Evolutionary conservation across 1,140 invertebrate species (phyloP).

Genomic region (Pseudoatta argentina): DNA sequence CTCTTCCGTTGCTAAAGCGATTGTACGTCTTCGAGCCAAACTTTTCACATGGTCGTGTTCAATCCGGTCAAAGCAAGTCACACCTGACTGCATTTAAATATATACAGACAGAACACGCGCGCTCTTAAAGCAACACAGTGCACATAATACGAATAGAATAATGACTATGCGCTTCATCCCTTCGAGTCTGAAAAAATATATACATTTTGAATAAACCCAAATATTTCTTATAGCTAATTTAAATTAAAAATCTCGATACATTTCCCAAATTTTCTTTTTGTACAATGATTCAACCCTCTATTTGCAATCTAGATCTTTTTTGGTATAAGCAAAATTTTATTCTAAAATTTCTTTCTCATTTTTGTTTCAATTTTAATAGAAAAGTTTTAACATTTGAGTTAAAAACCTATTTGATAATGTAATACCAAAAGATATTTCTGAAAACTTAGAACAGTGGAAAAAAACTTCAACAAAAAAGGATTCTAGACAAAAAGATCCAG

Average conservation of each 20-base stretch:
- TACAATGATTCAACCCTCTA: background rate
- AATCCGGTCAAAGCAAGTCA: slow-evolving; percentile 17
- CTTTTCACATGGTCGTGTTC: slow-evolving; percentile 40
- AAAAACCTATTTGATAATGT: no score
- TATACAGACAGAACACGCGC: background rate
- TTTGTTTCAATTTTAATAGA: no score
- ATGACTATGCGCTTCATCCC: background rate
- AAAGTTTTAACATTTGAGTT: no score
- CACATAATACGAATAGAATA: background rate
- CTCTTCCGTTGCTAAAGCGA: slow-evolving; percentile 38
- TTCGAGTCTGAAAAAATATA: background rate
- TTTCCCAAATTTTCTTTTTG: background rate
- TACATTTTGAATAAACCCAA: background rate
- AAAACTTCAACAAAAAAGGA: no score
- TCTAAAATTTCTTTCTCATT: no score
- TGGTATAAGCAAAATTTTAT: no score
- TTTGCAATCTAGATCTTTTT: no score
- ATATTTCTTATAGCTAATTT: background rate
- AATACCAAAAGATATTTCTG: no score
- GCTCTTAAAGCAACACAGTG: slow-evolving; percentile 14
- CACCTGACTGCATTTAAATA: background rate
- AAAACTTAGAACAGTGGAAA: no score
- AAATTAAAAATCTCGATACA: background rate
- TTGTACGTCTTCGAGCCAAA: slow-evolving; percentile 35
- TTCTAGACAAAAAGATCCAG: no score